A percentile compares a stretch with the other conserved stretches of the same genome.
Evolutionary conservation across 2,797 vertebrate genomes (phyloP).

Genomic region (Bradypodion ventrale): DNA sequence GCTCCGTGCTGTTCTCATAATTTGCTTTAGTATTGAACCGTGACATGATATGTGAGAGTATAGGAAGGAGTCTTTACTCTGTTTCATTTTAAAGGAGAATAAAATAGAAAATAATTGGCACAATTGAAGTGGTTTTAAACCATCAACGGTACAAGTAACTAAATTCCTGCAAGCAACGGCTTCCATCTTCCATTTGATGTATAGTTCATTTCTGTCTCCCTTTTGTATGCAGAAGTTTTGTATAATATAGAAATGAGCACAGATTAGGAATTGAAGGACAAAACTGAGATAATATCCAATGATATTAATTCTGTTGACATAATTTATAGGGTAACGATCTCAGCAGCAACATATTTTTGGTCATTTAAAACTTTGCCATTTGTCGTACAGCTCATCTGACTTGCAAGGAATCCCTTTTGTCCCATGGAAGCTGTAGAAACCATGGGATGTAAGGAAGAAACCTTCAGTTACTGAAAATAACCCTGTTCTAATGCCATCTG

Average conservation of each 20-base stretch:
- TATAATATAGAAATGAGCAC: neutral
- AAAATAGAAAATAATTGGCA: neutral
- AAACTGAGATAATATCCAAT: neutral
- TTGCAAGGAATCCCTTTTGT: too few relatives aligned
- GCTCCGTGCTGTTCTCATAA: too few relatives aligned
- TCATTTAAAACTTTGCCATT: too few relatives aligned
- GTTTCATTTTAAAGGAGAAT: too few relatives aligned
- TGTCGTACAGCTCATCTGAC: too few relatives aligned
- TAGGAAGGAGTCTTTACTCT: neutral
- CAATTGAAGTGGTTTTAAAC: neutral
- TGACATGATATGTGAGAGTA: neutral
- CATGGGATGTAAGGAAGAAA: too few relatives aligned
- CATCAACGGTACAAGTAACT: neutral
- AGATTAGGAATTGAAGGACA: neutral
- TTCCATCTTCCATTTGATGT: neutral
- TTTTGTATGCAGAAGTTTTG: neutral
- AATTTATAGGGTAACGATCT: too few relatives aligned
- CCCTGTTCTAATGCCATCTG: too few relatives aligned
- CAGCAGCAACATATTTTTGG: too few relatives aligned
- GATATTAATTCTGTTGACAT: too few relatives aligned
- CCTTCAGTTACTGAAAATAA: too few relatives aligned
- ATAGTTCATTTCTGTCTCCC: neutral
- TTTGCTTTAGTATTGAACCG: neutral
- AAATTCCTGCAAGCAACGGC: neutral
- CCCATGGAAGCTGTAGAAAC: too few relatives aligned